Evolutionary conservation across 2,797 vertebrate genomes (phyloP).

Genomic region (Enteromius afrohamiltoni): DNA sequence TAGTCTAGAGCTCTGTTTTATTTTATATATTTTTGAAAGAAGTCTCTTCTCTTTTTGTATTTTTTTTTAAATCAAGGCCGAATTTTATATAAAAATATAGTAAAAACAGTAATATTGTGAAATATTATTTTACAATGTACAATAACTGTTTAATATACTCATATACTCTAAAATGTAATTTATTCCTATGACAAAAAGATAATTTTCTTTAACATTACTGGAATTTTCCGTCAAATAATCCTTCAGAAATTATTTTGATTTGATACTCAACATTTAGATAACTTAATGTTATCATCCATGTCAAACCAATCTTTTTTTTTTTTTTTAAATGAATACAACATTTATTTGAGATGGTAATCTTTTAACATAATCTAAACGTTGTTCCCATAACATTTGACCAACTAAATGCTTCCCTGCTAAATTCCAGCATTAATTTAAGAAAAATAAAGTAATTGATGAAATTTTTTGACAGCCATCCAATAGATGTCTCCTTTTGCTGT

Average conservation of each 20-base stretch:
- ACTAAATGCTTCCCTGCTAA: not conserved
- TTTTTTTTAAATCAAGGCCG: not conserved
- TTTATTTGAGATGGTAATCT: not conserved
- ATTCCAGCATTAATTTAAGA: too few species aligned
- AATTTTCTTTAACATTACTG: not conserved
- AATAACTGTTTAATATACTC: not conserved
- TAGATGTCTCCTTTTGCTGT: not conserved
- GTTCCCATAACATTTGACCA: not conserved
- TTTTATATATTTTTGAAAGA: not conserved
- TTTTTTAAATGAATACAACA: not conserved
- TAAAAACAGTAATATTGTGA: not conserved
- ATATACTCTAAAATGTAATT: not conserved
- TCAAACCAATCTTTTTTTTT: not conserved
- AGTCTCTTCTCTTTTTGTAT: not conserved
- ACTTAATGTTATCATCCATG: not conserved
- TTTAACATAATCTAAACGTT: not conserved
- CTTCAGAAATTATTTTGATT: not conserved
- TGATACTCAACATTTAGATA: not conserved
- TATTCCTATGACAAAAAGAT: not conserved
- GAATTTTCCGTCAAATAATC: not conserved
- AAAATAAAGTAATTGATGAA: not conserved
- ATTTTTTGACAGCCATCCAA: not conserved
- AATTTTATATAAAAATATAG: too few species aligned
- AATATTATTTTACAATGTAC: not conserved
- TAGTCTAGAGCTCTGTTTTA: too few species aligned